phyloP scores from a whole-genome alignment of 1,140 invertebrate species.

The Gonioctena quinquepunctata region DNA sequence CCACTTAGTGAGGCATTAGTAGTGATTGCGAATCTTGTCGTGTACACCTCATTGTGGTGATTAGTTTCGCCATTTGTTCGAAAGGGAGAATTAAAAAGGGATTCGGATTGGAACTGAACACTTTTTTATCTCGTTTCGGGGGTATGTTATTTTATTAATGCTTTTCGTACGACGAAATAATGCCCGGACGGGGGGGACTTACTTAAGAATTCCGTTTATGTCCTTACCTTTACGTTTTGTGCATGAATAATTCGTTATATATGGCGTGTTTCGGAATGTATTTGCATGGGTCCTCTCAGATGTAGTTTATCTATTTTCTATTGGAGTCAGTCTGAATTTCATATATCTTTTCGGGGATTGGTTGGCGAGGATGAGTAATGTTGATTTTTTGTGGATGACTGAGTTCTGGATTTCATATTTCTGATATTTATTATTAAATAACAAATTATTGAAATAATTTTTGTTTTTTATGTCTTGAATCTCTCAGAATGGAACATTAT shows the following conservation, averaged over 20 bases:
- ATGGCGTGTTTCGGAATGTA: neutral
- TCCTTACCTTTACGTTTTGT: slow-evolving; percentile 5
- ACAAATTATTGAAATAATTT: too few species aligned
- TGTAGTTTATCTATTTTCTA: too few species aligned
- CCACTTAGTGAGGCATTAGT: slow-evolving; percentile 53
- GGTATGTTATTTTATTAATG: slow-evolving; percentile 25
- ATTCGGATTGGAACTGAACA: slow-evolving; percentile 33
- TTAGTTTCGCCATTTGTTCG: slow-evolving; percentile 15
- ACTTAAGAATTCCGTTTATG: neutral
- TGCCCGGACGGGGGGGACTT: neutral
- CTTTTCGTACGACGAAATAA: slow-evolving; percentile 8
- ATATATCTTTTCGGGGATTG: too few species aligned
- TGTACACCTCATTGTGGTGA: slow-evolving; percentile 17
- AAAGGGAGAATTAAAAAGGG: slow-evolving; percentile 29
- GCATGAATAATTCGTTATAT: slow-evolving; percentile 9
- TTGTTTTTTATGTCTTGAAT: too few species aligned
- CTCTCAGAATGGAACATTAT: too few species aligned
- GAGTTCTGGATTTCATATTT: too few species aligned
- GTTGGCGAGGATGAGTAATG: too few species aligned
- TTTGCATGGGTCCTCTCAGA: neutral
- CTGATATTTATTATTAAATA: too few species aligned
- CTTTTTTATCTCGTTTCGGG: slow-evolving; percentile 30
- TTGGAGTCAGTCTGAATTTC: too few species aligned
- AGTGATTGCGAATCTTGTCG: slow-evolving; percentile 47
- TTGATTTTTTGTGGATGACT: too few species aligned